Evolutionary conservation across 1,140 invertebrate species (phyloP), one percentile per base, ranked within the genome.

Genomic region (Acromyrmex charruanus): DNA sequence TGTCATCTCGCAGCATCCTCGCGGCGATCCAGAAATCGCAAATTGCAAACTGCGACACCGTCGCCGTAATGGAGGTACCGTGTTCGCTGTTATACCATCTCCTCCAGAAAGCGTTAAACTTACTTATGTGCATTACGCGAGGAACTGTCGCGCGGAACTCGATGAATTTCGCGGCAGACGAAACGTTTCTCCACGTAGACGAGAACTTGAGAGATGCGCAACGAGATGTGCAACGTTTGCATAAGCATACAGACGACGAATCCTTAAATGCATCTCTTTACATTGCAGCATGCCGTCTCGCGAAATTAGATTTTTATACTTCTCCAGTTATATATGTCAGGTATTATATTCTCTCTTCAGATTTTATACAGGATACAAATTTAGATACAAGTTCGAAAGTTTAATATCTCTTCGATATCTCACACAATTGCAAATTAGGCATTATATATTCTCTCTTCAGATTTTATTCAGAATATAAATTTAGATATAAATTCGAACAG

Each of bases 31-130:
- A 14, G 74, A 59, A 58, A 80, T 63, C 31, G 63, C 35, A 28
- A 81, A 86, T 87, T 87, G 87, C 68, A 87, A 86, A 74, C 85
- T 74, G 25, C 71, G 53, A 49, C 59, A 86, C 12, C 35, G 63
- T 66, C 74, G 58, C 39, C 55, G 71, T 88, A 88, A 88, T 88
- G 87, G 87, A 88, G 71, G 77, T 88, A 88, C 65, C 71, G 77
- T 88, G 87, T 88, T 72, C 69, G 55, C n/a, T 51, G 77, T 88
- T 88, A 87, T 87, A 87, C 53, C 71, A 58, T 80, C 59, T 87
- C 55, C 55, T 31, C 53, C 14, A 55, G 85, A 87, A 87, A 87
- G 71, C 87, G 77, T 82, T 87, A 82, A 88, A 88, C 85, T 87
- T 87, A 87, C 77, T 88, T 88, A 86, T 35, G 69, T 68, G 65